Conservation (phyloP, 2,113 vertebrate species). For the Panthera leo region DNA sequence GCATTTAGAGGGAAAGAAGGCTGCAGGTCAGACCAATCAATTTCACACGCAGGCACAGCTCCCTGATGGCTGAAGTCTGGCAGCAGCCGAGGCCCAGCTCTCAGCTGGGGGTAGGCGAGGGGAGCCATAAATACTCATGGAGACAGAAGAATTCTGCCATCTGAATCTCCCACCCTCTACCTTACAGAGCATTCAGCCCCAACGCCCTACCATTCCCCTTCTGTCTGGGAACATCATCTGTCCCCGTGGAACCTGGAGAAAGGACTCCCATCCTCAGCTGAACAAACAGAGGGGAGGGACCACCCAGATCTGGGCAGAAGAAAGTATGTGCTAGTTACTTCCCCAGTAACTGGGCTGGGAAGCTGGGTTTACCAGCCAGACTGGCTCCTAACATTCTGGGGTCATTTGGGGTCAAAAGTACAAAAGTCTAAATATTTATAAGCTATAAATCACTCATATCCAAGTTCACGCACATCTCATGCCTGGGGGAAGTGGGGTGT, state of each 20-base stretch:
- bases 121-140: neutral
- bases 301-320: neutral
- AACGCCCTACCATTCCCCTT: neutral
- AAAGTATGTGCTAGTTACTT: neutral
- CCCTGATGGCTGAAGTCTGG: neutral
- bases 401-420: neutral
- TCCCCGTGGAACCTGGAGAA: neutral
- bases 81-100: neutral
- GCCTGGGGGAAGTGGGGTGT: neutral
- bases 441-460: neutral
- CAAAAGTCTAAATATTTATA: conserved; percentile 49
- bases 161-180: neutral
- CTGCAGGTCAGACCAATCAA: neutral
- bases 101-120: neutral
- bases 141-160: neutral
- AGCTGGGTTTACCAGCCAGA: conserved; percentile 2
- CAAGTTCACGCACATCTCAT: neutral
- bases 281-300: neutral
- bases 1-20: neutral
- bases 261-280: neutral
- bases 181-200: neutral
- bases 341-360: neutral
- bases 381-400: neutral
- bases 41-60: neutral
- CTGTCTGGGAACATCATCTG: neutral